Conservation (phyloP, 2,113 vertebrate genomes). For the Coregonus clupeaformis region DNA sequence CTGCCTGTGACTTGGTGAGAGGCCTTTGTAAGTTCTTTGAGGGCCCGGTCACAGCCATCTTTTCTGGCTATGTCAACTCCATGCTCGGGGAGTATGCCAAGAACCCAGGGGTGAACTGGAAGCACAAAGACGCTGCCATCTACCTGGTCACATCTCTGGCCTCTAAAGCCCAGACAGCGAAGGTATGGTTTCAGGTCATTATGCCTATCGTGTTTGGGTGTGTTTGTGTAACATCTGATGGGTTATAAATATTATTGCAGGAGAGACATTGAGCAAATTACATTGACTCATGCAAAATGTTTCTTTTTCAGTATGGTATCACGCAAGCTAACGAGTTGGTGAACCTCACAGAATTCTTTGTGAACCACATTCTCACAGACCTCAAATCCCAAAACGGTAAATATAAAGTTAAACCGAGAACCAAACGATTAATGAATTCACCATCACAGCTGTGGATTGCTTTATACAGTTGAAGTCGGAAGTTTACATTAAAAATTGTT, state of each 20-base stretch:
- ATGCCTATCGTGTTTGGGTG: background rate
- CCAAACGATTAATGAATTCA: background rate
- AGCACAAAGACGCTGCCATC: slow-evolving; percentile 98
- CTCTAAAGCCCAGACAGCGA: slow-evolving; percentile 98
- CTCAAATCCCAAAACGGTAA: slow-evolving; percentile 91
- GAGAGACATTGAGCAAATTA: background rate
- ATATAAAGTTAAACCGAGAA: background rate
- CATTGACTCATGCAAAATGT: too few relatives aligned
- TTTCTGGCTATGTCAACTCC: slow-evolving; percentile 96
- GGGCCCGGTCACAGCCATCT: slow-evolving; percentile 94
- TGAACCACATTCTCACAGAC: slow-evolving; percentile 93
- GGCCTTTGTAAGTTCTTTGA: slow-evolving; percentile 97
- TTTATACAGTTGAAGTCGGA: too few relatives aligned
- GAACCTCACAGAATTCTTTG: slow-evolving; percentile 94
- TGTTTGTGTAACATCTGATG: background rate
- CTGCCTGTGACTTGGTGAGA: slow-evolving; percentile 94
- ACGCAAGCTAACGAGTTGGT: slow-evolving; percentile 98
- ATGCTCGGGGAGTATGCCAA: slow-evolving; percentile 95
- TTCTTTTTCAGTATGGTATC: slow-evolving; percentile 88
- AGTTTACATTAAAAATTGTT: too few relatives aligned
- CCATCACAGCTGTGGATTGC: background rate
- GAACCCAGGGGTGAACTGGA: slow-evolving; percentile 93
- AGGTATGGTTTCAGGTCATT: slow-evolving; percentile 72
- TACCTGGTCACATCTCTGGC: slow-evolving; percentile 97
- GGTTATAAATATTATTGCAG: background rate